These are phyloP conservation scores for Hylaeus volcanicus DNA, from an alignment of 1,140 invertebrate genomes.

Conservation along the genomic window DNA sequence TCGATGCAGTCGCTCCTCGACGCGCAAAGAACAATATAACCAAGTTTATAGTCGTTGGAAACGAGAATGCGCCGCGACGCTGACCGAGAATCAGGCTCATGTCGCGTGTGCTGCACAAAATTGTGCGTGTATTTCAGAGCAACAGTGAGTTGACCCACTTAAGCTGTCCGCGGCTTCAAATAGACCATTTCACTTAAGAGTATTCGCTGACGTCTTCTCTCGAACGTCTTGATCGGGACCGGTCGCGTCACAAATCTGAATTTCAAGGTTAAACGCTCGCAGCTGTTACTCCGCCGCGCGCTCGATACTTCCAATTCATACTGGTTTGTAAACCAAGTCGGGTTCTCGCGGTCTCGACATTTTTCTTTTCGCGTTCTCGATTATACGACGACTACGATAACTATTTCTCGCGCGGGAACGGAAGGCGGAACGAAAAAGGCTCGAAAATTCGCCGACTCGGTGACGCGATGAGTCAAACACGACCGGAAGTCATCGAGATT, in stretches of 20 bases:
- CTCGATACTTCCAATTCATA: background rate
- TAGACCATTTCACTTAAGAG: conserved; percentile 52
- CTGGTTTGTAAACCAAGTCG: too few species aligned
- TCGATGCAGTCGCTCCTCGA: too few species aligned
- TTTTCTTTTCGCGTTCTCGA: too few species aligned
- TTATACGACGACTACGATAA: too few species aligned
- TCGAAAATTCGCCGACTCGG: conserved; percentile 27
- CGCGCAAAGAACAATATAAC: too few species aligned
- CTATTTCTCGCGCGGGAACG: background rate
- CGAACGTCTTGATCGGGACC: conserved; percentile 26
- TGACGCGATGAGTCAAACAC: conserved; percentile 49
- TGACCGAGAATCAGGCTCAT: conserved; percentile 51
- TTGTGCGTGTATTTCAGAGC: conserved; percentile 25
- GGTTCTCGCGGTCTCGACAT: too few species aligned
- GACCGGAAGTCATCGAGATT: conserved; percentile 51
- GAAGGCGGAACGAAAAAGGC: conserved; percentile 26
- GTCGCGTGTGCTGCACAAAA: conserved; percentile 21
- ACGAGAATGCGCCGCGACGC: conserved; percentile 35
- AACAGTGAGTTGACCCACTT: conserved; percentile 59
- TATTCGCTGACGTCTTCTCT: conserved; percentile 25
- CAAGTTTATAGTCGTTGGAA: background rate
- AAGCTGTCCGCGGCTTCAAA: conserved; percentile 49
- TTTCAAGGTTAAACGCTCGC: conserved; percentile 22
- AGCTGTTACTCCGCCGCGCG: background rate
- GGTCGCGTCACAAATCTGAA: conserved; percentile 18